Evolutionary conservation across 2,113 vertebrate species (phyloP).

Genomic region (Cygnus buccinator): DNA sequence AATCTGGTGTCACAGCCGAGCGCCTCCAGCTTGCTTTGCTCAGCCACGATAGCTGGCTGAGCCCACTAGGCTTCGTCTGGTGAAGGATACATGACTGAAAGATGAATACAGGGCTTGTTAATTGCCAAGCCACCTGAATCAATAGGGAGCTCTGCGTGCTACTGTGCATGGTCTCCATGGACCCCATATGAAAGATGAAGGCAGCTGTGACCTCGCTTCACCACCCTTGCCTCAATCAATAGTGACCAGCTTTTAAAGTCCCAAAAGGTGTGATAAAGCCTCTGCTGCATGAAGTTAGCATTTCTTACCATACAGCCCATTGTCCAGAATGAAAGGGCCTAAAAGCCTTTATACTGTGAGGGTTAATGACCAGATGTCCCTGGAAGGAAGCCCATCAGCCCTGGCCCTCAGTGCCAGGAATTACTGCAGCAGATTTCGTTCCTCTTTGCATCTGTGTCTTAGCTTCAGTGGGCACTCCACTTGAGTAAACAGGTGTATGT

Average conservation of each 20-base stretch:
- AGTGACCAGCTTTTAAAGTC: constrained; percentile 50
- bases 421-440: not conserved
- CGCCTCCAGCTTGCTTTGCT: not conserved
- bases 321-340: constrained; percentile 53
- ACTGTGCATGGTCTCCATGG: constrained; percentile 54
- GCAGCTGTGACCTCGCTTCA: constrained; percentile 59
- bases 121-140: constrained; percentile 53
- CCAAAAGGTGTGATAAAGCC: constrained; percentile 70
- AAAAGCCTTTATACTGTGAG: constrained; percentile 28
- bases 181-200: constrained; percentile 40
- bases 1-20: constrained; percentile 5
- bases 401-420: not conserved
- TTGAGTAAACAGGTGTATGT: not conserved
- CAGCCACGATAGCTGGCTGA: not conserved
- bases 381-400: constrained; percentile 41
- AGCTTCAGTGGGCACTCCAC: not conserved
- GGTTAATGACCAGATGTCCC: constrained; percentile 66
- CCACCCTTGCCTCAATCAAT: constrained; percentile 60
- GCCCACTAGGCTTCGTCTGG: constrained; percentile 29
- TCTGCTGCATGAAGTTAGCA: not conserved
- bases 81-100: constrained; percentile 24
- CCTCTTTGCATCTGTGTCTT: not conserved
- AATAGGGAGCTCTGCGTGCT: constrained; percentile 30
- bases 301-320: constrained; percentile 30
- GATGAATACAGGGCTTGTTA: constrained; percentile 31